Conservation (phyloP, 2,888 invertebrate genomes). For the Punctoribates punctum region DNA sequence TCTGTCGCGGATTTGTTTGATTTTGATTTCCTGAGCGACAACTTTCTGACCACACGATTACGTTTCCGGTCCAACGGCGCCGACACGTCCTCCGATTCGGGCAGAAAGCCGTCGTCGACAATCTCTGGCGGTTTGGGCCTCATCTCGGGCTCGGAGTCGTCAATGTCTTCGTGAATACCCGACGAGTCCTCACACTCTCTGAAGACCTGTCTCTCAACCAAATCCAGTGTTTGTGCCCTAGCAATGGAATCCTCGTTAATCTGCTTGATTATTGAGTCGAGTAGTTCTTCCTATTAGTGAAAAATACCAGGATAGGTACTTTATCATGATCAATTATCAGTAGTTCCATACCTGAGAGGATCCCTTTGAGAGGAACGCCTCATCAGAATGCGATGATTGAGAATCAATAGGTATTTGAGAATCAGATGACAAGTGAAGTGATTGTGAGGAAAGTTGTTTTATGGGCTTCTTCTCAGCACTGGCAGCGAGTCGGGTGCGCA, state of each 20-base stretch:
- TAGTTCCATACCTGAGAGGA: conserved; percentile 59
- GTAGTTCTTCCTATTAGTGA: conserved; percentile 12
- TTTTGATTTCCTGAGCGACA: conserved; percentile 43
- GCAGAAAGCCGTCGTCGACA: background rate
- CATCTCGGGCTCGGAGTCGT: conserved; percentile 52
- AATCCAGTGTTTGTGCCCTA: background rate
- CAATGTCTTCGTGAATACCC: conserved; percentile 60
- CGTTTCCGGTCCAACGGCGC: conserved; percentile 21
- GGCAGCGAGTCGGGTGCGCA: conserved; percentile 54
- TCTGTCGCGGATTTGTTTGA: conserved; percentile 28
- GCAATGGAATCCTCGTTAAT: background rate
- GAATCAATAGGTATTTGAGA: conserved; percentile 49
- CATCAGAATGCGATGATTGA: conserved; percentile 58
- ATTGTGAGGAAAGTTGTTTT: no score
- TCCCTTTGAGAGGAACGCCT: conserved; percentile 59
- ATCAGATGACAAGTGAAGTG: background rate
- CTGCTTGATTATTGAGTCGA: background rate
- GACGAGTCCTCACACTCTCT: conserved; percentile 52
- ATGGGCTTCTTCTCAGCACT: no score
- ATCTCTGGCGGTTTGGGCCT: background rate
- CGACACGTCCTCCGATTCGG: conserved; percentile 39
- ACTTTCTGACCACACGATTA: conserved; percentile 41
- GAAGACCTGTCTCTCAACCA: background rate
- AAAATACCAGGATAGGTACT: no score
- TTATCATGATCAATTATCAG: no score